These are phyloP conservation scores for Semotilus atromaculatus DNA, from an alignment of 2,797 vertebrate genomes.

Conservation along the genomic window DNA sequence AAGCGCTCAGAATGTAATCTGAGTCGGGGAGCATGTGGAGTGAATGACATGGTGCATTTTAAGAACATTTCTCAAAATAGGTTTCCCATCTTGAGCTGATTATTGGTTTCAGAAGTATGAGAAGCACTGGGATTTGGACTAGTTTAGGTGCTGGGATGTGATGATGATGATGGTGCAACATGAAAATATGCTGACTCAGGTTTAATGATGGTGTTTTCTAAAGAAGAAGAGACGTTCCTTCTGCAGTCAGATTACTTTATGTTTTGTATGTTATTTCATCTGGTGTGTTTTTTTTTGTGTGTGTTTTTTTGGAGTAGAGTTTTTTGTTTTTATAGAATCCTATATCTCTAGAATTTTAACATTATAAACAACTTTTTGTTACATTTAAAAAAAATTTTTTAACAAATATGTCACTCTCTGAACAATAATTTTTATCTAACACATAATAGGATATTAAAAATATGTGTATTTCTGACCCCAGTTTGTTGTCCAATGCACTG, in stretches of 20 bases:
- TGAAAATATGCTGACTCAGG: too few relatives aligned
- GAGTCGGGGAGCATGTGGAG: neutral
- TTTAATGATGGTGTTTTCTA: too few relatives aligned
- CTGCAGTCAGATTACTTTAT: too few relatives aligned
- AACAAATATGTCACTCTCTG: neutral
- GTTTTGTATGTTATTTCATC: too few relatives aligned
- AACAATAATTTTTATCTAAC: neutral
- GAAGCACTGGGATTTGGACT: neutral
- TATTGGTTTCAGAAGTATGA: neutral
- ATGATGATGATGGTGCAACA: neutral
- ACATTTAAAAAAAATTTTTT: neutral
- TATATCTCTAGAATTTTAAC: too few relatives aligned
- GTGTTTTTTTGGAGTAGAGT: too few relatives aligned
- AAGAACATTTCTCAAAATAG: neutral
- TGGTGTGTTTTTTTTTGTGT: too few relatives aligned
- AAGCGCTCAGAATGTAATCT: neutral
- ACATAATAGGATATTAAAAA: neutral
- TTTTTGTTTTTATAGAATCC: too few relatives aligned
- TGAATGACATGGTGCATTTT: neutral
- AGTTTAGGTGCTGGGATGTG: neutral
- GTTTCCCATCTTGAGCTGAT: neutral
- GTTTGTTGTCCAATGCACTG: neutral
- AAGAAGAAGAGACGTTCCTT: too few relatives aligned
- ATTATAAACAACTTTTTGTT: neutral
- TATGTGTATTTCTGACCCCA: neutral